phyloP scores from a whole-genome alignment of 1,140 invertebrate species.

The Hermetia illucens region DNA sequence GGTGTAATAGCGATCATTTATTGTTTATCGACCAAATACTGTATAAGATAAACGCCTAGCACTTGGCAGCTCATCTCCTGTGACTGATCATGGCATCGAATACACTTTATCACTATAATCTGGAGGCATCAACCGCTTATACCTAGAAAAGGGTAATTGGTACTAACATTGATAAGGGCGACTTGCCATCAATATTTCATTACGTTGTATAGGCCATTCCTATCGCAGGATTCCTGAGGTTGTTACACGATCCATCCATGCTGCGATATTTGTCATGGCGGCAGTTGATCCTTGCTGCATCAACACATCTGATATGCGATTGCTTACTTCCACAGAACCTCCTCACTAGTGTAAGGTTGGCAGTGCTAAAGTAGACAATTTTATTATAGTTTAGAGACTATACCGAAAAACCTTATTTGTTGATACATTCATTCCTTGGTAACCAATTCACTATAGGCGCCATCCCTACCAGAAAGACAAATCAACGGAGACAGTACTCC shows the following conservation, averaged over 20 bases:
- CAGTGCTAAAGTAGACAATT: too few species aligned
- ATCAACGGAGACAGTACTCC: too few species aligned
- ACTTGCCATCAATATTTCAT: neutral
- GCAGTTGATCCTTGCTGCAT: too few species aligned
- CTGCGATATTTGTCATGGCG: conserved; percentile 46
- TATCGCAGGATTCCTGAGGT: conserved; percentile 52
- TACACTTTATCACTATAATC: conserved; percentile 61
- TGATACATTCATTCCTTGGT: too few species aligned
- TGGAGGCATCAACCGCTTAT: conserved; percentile 60
- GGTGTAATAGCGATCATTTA: conserved; percentile 50
- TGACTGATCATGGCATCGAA: conserved; percentile 38
- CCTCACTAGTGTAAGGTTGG: too few species aligned
- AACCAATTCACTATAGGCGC: too few species aligned
- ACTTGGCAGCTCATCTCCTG: conserved; percentile 45
- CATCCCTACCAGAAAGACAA: too few species aligned
- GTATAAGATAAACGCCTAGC: conserved; percentile 53
- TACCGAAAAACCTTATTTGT: too few species aligned
- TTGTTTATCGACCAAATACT: conserved; percentile 47
- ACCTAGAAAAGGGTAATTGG: conserved; percentile 27
- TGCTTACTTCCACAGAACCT: too few species aligned
- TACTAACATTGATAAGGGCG: too few species aligned
- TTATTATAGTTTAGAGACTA: too few species aligned
- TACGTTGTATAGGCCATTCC: conserved; percentile 57
- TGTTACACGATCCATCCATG: conserved; percentile 77
- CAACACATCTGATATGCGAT: too few species aligned